These are phyloP conservation scores for Colossoma macropomum DNA, from an alignment of 2,113 vertebrate genomes.

Conservation along the genomic window DNA sequence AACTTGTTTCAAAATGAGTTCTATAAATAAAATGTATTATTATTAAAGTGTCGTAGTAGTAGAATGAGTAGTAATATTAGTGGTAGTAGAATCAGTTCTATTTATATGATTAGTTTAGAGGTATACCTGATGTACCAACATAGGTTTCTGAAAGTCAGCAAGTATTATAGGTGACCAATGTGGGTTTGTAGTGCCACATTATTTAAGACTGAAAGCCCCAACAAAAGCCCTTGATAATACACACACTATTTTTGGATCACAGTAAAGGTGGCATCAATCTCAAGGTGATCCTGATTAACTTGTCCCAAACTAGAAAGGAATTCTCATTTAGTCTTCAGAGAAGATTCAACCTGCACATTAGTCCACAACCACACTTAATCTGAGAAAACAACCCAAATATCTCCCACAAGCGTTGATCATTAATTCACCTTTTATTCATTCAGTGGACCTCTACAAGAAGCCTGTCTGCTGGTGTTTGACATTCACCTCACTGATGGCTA, in stretches of 20 bases:
- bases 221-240: no score
- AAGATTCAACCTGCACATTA: background rate
- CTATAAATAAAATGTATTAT: no score
- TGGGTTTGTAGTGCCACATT: background rate
- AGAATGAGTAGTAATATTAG: background rate
- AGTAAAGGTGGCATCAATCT: no score
- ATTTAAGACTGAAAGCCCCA: background rate
- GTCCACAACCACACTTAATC: background rate
- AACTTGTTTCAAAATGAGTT: no score
- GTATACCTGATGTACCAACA: background rate
- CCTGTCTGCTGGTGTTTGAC: conserved; percentile 15
- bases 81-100: background rate
- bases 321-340: background rate
- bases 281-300: no score
- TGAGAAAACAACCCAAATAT: background rate
- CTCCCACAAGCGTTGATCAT: background rate
- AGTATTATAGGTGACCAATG: background rate
- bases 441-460: background rate
- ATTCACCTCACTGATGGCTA: conserved; percentile 4
- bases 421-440: conserved; percentile 5
- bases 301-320: background rate
- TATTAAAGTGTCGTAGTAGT: background rate
- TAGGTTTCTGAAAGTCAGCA: no score
- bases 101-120: background rate
- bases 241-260: no score